Percentiles rank a stretch among this genome's conserved stretches.
Conservation (phyloP, 2,797 vertebrate genomes). For the Aeoliscus strigatus region DNA sequence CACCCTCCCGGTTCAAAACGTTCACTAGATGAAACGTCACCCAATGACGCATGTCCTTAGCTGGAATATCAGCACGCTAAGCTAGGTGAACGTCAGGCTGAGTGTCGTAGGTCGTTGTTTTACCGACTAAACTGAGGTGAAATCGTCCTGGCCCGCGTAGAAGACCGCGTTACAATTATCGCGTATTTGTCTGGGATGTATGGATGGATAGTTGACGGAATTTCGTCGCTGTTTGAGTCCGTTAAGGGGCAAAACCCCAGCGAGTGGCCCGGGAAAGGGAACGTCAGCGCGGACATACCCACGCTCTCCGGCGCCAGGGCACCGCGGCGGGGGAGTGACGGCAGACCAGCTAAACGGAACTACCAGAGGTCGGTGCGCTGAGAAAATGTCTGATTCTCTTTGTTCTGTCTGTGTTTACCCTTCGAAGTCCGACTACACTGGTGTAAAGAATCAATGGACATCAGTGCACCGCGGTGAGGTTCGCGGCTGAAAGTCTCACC, state of each 20-base stretch:
- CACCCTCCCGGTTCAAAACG: constrained; percentile 27
- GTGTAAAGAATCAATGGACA: too few relatives aligned
- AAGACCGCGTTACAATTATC: constrained; percentile 48
- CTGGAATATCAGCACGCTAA: constrained; percentile 13
- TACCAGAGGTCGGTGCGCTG: constrained; percentile 72
- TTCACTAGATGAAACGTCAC: constrained; percentile 12
- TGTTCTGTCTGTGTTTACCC: too few relatives aligned
- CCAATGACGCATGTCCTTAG: constrained; percentile 42
- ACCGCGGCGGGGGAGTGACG: constrained; percentile 46
- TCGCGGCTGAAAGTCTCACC: too few relatives aligned
- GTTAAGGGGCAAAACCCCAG: constrained; percentile 53
- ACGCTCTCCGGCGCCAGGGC: constrained; percentile 35
- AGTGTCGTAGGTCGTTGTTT: constrained; percentile 47
- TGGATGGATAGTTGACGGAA: constrained; percentile 82
- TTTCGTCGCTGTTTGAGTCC: constrained; percentile 79
- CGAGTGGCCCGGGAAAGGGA: constrained; percentile 58
- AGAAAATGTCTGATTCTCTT: neutral
- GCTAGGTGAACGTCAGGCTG: constrained; percentile 14
- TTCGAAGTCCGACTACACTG: too few relatives aligned
- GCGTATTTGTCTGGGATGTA: constrained; percentile 80
- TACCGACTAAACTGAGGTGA: constrained; percentile 1
- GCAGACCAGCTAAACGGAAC: constrained; percentile 73
- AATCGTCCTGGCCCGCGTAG: constrained; percentile 69
- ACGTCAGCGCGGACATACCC: constrained; percentile 23
- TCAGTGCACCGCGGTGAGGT: too few relatives aligned